Base-by-base conservation (phyloP, 2,797 vertebrate genomes). In the Amblyopsis hoosieri region DNA sequence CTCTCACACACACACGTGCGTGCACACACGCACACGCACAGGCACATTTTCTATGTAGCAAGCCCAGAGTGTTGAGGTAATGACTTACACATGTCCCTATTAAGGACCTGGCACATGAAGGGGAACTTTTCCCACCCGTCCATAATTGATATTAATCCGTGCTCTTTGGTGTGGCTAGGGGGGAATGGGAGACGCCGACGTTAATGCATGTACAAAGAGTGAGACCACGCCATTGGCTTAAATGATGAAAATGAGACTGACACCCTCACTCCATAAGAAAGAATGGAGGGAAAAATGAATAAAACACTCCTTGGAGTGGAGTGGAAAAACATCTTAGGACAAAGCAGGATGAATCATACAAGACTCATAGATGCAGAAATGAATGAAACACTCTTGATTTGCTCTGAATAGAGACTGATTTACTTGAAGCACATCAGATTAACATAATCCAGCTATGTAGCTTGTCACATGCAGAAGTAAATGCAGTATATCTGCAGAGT, bases 11-110 rank as follows among this genome's bases (percentile, higher is more conserved):
- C 46, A 52, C 50, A 17, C 17, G 17, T 17, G 17, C 17, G 17
- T 17, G 17, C 52, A 56, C 46, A 52, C 51, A 56, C 64, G 8
- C 63, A 12, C 57, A 8, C 58, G 15, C 51, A 42, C 56, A 58
- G 4, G 13, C 54, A 54, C 19, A 29, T 13, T 31, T 29, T 31
- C 54, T 13, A 6, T 37, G 19, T 31, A 6, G 13, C 54, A 37
- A 80, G 72, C 80, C 71, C 69, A 77, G 78, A 86, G 85, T 88
- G 87, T 89, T 78, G 79, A 84, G 77, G 84, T 92, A 91, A 92
- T 91, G 85, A 84, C 82, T 91, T 91, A 91, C 91, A 92, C 90
- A 89, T 90, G 90, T 91, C 87, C 89, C 84, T 79, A 90, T 91
- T 91, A 91, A 84, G 81, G 71, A 84, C 82, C 78, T 88, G 87